These are phyloP conservation scores for Colaptes auratus DNA, from an alignment of 2,113 vertebrate species.

Conservation along the genomic window DNA sequence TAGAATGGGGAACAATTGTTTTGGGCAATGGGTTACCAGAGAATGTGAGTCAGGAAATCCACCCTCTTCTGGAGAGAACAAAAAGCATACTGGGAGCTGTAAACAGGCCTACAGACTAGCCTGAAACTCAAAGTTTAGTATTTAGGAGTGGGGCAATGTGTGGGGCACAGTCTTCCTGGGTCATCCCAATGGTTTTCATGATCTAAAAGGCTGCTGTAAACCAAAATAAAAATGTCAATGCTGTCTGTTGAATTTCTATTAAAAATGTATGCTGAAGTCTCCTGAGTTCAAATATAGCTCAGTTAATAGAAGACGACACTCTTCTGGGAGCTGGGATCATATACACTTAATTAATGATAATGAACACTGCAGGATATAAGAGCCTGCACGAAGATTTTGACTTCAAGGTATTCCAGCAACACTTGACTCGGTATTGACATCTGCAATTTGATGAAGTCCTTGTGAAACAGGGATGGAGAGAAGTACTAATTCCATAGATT, in stretches of 20 bases:
- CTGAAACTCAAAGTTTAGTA: neutral
- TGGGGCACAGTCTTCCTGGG: neutral
- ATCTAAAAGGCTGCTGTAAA: neutral
- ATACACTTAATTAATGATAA: conserved; percentile 41
- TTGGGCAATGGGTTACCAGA: conserved; percentile 20
- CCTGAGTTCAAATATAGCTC: conserved; percentile 16
- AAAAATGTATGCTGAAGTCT: conserved; percentile 26
- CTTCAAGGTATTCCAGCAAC: conserved; percentile 20
- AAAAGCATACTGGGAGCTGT: neutral
- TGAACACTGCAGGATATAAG: neutral
- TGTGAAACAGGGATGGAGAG: conserved; percentile 1
- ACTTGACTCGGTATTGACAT: neutral
- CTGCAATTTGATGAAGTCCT: conserved; percentile 4
- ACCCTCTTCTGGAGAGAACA: neutral
- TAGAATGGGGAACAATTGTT: conserved; percentile 35
- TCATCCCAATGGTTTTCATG: neutral
- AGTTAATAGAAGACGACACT: neutral
- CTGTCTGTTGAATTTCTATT: conserved; percentile 11
- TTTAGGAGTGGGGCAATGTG: neutral
- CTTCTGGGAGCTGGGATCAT: neutral
- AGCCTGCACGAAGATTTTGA: neutral
- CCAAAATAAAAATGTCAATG: neutral
- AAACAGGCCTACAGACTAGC: neutral
- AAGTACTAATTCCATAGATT: neutral
- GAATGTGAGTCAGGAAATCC: conserved; percentile 48